Percentiles rank a stretch among this genome's conserved stretches.
These are phyloP conservation scores for Petrocephalus zakoni DNA, from an alignment of 2,113 vertebrate genomes.

Conservation along the genomic window DNA sequence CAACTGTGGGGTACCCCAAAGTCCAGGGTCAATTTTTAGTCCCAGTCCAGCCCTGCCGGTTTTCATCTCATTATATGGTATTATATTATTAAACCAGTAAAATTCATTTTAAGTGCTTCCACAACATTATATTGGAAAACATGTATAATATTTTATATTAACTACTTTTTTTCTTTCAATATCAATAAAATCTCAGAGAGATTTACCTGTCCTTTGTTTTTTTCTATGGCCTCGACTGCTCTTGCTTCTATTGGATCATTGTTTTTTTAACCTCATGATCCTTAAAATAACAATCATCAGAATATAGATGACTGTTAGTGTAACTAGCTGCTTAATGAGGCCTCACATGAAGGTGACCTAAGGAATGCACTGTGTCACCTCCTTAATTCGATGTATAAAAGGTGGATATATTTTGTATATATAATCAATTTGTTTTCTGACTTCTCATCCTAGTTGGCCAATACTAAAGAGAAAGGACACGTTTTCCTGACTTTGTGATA, in stretches of 20 bases:
- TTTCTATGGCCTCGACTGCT: not conserved
- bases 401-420: not conserved
- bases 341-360: conserved; percentile 18
- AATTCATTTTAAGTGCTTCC: no score
- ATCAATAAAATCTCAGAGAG: not conserved
- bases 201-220: not conserved
- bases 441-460: not conserved
- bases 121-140: no score
- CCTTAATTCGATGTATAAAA: not conserved
- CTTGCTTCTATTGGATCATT: conserved; percentile 8
- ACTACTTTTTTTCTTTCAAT: not conserved
- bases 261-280: conserved; percentile 3
- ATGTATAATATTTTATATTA: no score
- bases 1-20: not conserved
- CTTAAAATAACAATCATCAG: conserved; percentile 20
- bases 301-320: conserved; percentile 8
- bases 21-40: not conserved
- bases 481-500: not conserved
- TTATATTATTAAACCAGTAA: no score
- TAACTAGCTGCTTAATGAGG: conserved; percentile 14
- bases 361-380: not conserved
- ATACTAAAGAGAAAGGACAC: not conserved
- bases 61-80: not conserved
- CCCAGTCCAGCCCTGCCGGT: not conserved
- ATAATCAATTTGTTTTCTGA: not conserved